A percentile compares a stretch with the other conserved stretches of the same genome.
Evolutionary conservation across 1,140 invertebrate species (phyloP).

Genomic region (Eufriesea mexicana): DNA sequence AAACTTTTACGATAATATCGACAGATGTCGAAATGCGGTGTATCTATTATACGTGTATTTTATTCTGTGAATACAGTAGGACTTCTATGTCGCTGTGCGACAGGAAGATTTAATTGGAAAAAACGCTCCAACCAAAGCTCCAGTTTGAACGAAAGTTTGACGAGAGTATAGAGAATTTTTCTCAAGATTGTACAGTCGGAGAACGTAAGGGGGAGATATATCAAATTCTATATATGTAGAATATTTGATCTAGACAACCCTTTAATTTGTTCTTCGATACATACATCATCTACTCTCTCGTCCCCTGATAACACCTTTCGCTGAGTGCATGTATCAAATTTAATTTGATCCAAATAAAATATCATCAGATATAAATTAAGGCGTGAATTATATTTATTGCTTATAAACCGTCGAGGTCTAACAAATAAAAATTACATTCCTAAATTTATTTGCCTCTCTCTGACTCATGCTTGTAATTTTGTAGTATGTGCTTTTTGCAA

Average conservation of each 20-base stretch:
- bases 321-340: conserved; percentile 55
- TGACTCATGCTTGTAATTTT: neutral
- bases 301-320: conserved; percentile 63
- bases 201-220: conserved; percentile 45
- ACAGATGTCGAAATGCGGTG: conserved; percentile 59
- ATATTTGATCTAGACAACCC: conserved; percentile 59
- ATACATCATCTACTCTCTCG: conserved; percentile 57
- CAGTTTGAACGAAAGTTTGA: conserved; percentile 58
- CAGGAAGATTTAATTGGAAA: conserved; percentile 59
- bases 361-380: conserved; percentile 37
- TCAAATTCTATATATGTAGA: conserved; percentile 60
- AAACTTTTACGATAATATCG: conserved; percentile 63
- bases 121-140: conserved; percentile 63
- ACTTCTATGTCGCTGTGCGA: conserved; percentile 71
- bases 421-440: conserved; percentile 20
- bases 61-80: conserved; percentile 71
- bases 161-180: conserved; percentile 53
- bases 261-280: conserved; percentile 60
- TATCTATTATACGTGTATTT: conserved; percentile 70
- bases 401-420: conserved; percentile 20
- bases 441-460: conserved; percentile 10
- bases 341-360: conserved; percentile 54
- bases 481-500: neutral
- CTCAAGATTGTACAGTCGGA: conserved; percentile 58
- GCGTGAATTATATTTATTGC: conserved; percentile 45